phyloP scores from a whole-genome alignment of 2,113 vertebrate genomes.

The Rattus rattus region DNA sequence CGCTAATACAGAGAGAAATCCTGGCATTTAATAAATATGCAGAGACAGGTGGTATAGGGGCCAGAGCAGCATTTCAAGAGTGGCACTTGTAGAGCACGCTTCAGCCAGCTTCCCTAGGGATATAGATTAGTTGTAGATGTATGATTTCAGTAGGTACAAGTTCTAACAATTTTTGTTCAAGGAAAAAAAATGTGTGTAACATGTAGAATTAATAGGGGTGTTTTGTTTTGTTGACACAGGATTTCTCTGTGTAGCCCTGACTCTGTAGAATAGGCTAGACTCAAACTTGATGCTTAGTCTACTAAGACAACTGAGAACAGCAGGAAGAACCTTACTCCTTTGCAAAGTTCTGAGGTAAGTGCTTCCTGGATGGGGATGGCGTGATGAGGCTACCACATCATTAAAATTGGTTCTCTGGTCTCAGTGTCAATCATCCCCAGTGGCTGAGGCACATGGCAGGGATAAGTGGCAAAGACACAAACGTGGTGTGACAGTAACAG shows the following conservation, averaged over 20 bases:
- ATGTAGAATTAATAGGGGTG: background rate
- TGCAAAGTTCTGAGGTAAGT: background rate
- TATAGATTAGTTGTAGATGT: background rate
- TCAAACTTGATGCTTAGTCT: background rate
- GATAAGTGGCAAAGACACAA: background rate
- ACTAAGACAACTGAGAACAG: background rate
- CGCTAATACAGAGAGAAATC: background rate
- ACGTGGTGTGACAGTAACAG: background rate
- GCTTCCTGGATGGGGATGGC: no score
- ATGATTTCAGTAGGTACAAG: background rate
- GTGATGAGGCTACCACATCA: background rate
- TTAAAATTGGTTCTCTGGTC: background rate
- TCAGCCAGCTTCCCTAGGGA: background rate
- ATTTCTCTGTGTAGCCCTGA: background rate
- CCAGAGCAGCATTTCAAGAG: background rate
- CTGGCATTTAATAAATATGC: background rate
- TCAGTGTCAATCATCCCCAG: background rate
- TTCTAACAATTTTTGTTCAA: slow-evolving; percentile 5
- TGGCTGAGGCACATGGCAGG: background rate
- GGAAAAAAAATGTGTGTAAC: background rate
- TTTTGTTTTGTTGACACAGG: background rate
- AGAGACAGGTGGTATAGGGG: background rate
- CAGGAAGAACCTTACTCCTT: background rate
- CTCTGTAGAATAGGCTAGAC: background rate
- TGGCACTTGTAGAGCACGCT: background rate